A percentile compares a stretch with the other conserved stretches of the same genome.
Evolutionary conservation across 2,113 vertebrate species (phyloP).

Genomic region (Psephotus haematonotus): DNA sequence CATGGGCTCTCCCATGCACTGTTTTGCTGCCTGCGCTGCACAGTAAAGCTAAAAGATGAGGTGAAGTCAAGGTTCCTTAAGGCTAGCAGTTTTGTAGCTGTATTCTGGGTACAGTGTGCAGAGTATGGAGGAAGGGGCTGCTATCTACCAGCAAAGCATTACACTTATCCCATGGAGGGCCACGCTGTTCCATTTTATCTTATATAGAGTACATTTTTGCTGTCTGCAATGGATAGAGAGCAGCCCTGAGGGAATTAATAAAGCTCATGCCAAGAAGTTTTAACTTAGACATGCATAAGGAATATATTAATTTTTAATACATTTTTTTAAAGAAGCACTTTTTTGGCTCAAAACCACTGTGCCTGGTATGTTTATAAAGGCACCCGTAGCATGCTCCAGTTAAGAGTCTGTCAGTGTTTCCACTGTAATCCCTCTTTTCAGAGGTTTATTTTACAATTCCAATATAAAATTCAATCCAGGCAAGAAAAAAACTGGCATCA

Average conservation of each 20-base stretch:
- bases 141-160: slow-evolving; percentile 13
- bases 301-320: slow-evolving; percentile 68
- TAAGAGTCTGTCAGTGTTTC: slow-evolving; percentile 52
- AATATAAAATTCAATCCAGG: not conserved
- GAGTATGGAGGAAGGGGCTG: not conserved
- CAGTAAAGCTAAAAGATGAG: not conserved
- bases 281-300: slow-evolving; percentile 42
- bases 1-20: fast-evolving
- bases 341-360: slow-evolving; percentile 38
- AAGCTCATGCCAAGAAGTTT: not conserved
- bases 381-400: not conserved
- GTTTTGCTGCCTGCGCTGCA: fast-evolving
- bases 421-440: slow-evolving; percentile 40
- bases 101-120: not conserved
- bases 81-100: fast-evolving
- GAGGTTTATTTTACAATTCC: slow-evolving; percentile 33
- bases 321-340: slow-evolving; percentile 61
- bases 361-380: slow-evolving; percentile 53
- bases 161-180: not conserved
- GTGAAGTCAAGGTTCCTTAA: not conserved
- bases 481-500: not conserved
- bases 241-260: slow-evolving; percentile 31
- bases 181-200: not conserved
- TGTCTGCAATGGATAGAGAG: slow-evolving; percentile 10
- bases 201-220: not conserved